phyloP scores from a whole-genome alignment of 2,113 vertebrate genomes.

The Megaleporinus macrocephalus region DNA sequence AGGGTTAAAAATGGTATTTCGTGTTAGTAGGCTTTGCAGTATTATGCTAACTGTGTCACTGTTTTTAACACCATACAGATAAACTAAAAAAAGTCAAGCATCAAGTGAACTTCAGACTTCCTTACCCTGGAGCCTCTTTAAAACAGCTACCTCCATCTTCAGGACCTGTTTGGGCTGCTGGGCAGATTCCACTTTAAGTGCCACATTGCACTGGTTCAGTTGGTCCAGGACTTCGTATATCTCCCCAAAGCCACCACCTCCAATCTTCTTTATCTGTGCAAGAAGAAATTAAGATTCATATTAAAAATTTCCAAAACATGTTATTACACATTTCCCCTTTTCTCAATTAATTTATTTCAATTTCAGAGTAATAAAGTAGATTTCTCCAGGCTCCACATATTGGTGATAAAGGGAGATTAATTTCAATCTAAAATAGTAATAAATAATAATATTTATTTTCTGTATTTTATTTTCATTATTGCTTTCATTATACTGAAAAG shows the following conservation, averaged over 20 bases:
- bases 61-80: neutral
- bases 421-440: no score
- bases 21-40: neutral
- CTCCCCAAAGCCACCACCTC: conserved; percentile 97
- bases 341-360: no score
- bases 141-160: conserved; percentile 98
- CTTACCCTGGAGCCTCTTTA: conserved; percentile 97
- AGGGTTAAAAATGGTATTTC: neutral
- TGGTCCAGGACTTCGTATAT: conserved; percentile 98
- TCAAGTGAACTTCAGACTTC: neutral
- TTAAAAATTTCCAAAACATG: neutral
- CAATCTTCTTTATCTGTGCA: conserved; percentile 91
- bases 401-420: no score
- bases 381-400: no score
- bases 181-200: conserved; percentile 97
- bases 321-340: neutral
- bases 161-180: conserved; percentile 98
- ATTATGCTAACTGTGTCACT: no score
- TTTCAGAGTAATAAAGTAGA: no score
- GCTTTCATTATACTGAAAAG: no score
- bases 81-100: neutral
- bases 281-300: conserved; percentile 3
- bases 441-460: no score
- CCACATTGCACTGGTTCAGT: conserved; percentile 92
- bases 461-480: no score